Evolutionary conservation across 2,113 vertebrate genomes (phyloP), one percentile per base, ranked within the genome.

Genomic region (Nerophis lumbriciformis): DNA sequence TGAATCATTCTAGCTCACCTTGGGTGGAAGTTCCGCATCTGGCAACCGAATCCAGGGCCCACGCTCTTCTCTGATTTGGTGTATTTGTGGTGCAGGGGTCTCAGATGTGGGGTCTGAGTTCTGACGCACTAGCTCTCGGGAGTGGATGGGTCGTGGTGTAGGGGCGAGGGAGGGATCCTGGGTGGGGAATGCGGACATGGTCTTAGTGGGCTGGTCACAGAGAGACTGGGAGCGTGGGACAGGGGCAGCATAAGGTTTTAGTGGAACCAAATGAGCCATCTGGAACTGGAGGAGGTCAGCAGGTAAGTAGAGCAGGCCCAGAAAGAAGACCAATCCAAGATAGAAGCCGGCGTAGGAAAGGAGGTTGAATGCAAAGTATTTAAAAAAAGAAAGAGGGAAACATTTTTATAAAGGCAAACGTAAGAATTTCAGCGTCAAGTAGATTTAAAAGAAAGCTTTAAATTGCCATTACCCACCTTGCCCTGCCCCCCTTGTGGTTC

Each of bases 211-310:
- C 83, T 94, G 94, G 86, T 96, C 94, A 81, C 94, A 94, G 64
- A 96, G 92, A 80, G 94, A 96, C 88, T 96, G 94, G 76, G 94
- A 95, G 80, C 94, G 92, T 68, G 94, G 94, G 61, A 93, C 93
- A 63, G 93, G 93, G 37, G 93, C 93, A 59, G 93, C 93, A 42
- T 94, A 94, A 59, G 94, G 93, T 88, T 95, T 94, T 82, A 95
- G 88, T 12, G 94, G 93, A 80, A 95, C 93, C 78, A 94, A 90
- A 85, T 95, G 93, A 73, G 93, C 94, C 86, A 94, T 92, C 83
- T 95, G 93, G 89, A 93, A 94, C 93, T 95, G 90, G 28, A 69
- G 60, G 61, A 36, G 53, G 61, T 55, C 58, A 77, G 66, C n/a
- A 63, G 64, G 42, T 28, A 28, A 28, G 28, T 28, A 28, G 28